Base-by-base conservation (phyloP, 2,888 invertebrate genomes). In the Hypselothyrea guttata region DNA sequence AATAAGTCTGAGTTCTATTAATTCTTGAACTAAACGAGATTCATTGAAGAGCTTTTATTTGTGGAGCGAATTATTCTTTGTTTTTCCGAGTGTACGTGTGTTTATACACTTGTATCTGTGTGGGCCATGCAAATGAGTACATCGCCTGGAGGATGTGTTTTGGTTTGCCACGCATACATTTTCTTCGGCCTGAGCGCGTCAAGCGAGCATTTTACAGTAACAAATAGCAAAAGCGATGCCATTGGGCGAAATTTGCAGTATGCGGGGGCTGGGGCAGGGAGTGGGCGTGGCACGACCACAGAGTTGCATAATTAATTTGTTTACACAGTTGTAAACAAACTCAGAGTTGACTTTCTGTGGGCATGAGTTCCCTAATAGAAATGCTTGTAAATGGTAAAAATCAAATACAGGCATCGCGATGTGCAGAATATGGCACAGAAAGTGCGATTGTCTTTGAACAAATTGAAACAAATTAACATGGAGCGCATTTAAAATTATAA, bases 271-370 rank as follows among this genome's bases (percentile, higher is more conserved):
- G 18, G 8, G 7, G 45, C 3, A n/a, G n/a, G 12, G 8, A 7
- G 12, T 15, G 27, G 37, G 1, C 7, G 22, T 8, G 11, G 13
- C 8, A 13, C 8, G 27, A 13, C 15, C 13, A 38, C 55, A 54
- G 33, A 61, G 64, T 61, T 81, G 84, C 84, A 84, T 84, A 84
- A 77, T 81, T 81, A 81, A 81, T 81, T 81, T 81, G 79, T 81
- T 73, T 81, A 77, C 84, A 81, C 79, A 84, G 84, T 77, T 81
- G 79, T 83, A 74, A 72, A 72, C 74, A 63, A 67, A 74, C 79
- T 52, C 83, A 67, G 53, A 41, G 41, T 52, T 7, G 15, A 15
- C 34, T 28, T 41, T 18, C 33, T 15, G 31, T 33, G 48, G 18
- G 51, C 46, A 40, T 40, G 49, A 49, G 31, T 27, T 33, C 45